These are phyloP conservation scores for Morpho deidamia DNA, from an alignment of 2,888 invertebrate genomes.

Conservation along the genomic window DNA sequence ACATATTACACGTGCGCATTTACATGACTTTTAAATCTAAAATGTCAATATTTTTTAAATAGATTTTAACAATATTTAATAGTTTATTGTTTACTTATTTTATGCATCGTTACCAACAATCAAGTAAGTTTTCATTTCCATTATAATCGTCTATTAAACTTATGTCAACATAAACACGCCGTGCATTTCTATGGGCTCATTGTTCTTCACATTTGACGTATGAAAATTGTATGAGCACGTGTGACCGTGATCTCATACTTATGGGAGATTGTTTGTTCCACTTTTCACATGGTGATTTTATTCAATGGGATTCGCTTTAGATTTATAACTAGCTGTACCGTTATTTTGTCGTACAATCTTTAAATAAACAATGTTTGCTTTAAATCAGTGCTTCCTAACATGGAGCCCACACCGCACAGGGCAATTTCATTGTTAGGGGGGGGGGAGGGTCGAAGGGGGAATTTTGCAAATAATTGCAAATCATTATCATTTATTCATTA, in stretches of 20 bases:
- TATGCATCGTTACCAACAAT: background rate
- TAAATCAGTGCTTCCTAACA: too few species aligned
- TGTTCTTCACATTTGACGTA: slow-evolving; percentile 8
- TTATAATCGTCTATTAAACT: background rate
- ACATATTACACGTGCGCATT: too few species aligned
- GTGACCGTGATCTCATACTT: slow-evolving; percentile 10
- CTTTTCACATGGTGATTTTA: background rate
- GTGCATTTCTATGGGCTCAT: slow-evolving; percentile 1
- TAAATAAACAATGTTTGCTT: too few species aligned
- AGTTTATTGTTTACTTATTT: too few species aligned
- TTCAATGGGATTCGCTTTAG: background rate
- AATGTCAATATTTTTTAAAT: too few species aligned
- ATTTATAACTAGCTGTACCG: slow-evolving; percentile 10
- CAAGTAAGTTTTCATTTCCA: background rate
- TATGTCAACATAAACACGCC: slow-evolving; percentile 1
- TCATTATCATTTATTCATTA: too few species aligned
- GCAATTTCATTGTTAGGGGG: too few species aligned
- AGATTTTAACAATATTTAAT: background rate
- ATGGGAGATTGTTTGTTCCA: slow-evolving; percentile 5
- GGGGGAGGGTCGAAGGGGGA: too few species aligned
- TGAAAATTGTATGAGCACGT: background rate
- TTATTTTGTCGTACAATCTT: too few species aligned
- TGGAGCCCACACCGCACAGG: too few species aligned
- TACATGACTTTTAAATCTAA: too few species aligned
- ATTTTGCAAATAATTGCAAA: too few species aligned